Evolutionary conservation across 2,797 vertebrate species (phyloP), one percentile per base, ranked within the genome.

Genomic region (Strix occidentalis): DNA sequence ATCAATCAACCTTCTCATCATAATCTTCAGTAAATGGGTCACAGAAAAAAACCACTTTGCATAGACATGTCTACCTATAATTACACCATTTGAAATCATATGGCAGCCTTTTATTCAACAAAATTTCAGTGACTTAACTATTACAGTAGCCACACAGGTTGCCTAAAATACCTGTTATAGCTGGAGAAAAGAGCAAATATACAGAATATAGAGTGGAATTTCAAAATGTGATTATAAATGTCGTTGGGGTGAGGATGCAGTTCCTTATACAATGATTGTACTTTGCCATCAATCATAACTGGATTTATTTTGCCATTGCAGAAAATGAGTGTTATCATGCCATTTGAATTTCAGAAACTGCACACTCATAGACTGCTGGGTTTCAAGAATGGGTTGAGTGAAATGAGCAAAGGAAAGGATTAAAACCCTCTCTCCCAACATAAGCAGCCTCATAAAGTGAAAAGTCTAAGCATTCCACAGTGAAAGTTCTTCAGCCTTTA

Each of bases 41-140:
- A 86, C 46, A 82, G 90, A 86, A 91, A 96, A 92, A 90, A 21
- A 21, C 0, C 19, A 80, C 53, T 98, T 96, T 97, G 97, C 97
- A 98, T 97, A 98, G 96, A 96, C 10, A 9, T 97, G 94, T 97
- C 94, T 97, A 97, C 61, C 95, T 97, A 98, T 91, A 97, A 90
- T 86, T 95, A 97, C 90, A 96, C 93, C 91, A 93, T 93, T 85
- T 97, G 74, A 96, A 97, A 95, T 97, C 89, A 95, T 91, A 96
- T 41, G 93, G 93, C 88, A 98, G 97, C 95, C 93, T 95, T 97
- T 96, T 95, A 97, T 90, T 97, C 87, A 96, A 81, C 43, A 96
- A 96, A 81, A 95, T 74, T 96, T 97, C 94, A 96, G 88, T 87
- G 91, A 97, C 58, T 95, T 85, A 60, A 95, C 33, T 77, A 85